Conservation (phyloP, 2,797 vertebrate genomes). For the Falco rusticolus region DNA sequence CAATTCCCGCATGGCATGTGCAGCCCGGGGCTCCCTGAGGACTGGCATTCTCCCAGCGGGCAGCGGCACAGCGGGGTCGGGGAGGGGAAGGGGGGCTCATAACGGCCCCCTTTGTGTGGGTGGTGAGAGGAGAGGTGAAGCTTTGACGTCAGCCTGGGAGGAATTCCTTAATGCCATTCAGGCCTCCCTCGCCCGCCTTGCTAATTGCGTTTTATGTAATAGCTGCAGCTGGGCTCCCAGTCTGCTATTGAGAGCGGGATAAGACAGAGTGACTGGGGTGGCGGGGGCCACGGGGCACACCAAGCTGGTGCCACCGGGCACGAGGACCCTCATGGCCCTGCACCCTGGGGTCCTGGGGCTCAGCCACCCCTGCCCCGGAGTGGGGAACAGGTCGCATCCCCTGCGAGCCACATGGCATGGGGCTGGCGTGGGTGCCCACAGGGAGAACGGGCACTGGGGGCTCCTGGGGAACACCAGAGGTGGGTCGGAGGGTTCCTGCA, state of each 20-base stretch:
- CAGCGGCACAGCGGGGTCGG: background rate
- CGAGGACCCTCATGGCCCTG: background rate
- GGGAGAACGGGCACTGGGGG: background rate
- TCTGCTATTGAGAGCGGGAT: background rate
- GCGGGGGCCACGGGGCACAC: background rate
- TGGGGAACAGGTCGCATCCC: background rate
- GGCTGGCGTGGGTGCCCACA: fast-evolving
- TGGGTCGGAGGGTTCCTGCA: background rate
- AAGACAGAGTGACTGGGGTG: background rate
- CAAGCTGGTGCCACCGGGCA: background rate
- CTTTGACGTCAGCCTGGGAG: constrained; percentile 66
- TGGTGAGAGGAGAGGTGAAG: constrained; percentile 33
- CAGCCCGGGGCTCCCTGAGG: constrained; percentile 34
- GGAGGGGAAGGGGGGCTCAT: background rate
- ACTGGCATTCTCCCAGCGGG: background rate
- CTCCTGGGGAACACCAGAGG: background rate
- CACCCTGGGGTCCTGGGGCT: background rate
- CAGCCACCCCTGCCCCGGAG: fast-evolving
- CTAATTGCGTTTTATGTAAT: constrained; percentile 72
- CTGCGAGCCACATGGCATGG: background rate
- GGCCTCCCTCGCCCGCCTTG: background rate
- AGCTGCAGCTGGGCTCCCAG: constrained; percentile 53
- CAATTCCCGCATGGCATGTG: background rate
- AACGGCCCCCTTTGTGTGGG: constrained; percentile 51
- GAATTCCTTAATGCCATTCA: constrained; percentile 73